Evolutionary conservation across 30 jellyfish, hydroid and myxozoan species (phyloP).

Genomic region (Sanderia malayensis): DNA sequence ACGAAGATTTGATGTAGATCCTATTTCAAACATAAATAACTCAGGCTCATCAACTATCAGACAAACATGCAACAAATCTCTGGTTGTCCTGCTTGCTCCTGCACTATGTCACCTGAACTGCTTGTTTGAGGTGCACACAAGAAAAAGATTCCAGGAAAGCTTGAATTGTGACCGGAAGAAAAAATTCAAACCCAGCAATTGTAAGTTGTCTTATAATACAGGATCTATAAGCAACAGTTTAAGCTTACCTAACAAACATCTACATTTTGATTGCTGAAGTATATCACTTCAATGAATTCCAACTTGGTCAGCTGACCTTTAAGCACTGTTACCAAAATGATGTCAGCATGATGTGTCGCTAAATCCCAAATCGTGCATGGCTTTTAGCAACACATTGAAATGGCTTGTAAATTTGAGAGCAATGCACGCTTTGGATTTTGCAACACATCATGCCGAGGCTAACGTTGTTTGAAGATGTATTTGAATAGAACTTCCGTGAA

Average conservation of each 20-base stretch:
- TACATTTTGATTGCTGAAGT: no score
- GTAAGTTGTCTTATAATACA: not conserved
- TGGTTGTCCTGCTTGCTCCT: not conserved
- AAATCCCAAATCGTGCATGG: no score
- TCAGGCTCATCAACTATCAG: conserved; percentile 1
- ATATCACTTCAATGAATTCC: not conserved
- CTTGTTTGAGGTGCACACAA: not conserved
- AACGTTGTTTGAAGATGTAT: no score
- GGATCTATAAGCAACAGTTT: not conserved
- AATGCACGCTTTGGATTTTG: no score
- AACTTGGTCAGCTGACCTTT: conserved; percentile 1
- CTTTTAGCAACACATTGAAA: no score
- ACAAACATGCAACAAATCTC: not conserved
- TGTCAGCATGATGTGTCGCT: not conserved
- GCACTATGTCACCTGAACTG: not conserved
- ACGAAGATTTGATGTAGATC: not conserved
- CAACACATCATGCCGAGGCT: no score
- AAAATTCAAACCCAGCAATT: not conserved
- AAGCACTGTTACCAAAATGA: not conserved
- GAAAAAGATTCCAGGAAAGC: not conserved
- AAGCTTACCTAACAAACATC: no score
- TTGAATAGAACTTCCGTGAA: no score
- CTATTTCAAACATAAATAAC: not conserved
- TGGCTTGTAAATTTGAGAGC: no score
- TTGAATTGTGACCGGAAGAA: not conserved